Evolutionary conservation across 2,888 invertebrate species (phyloP).

Genomic region (Halocaridina rubra): DNA sequence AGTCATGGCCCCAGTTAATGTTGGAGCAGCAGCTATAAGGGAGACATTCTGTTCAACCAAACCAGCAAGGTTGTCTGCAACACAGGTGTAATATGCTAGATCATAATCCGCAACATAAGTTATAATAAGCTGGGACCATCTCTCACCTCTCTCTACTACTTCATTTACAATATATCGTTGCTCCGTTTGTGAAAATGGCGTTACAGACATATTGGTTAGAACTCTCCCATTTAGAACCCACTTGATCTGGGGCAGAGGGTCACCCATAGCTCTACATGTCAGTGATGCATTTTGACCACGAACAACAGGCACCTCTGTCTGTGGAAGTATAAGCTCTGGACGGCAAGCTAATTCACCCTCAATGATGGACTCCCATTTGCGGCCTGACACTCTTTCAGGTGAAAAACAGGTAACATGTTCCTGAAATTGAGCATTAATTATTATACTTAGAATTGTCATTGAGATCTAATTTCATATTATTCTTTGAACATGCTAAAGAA

Average conservation of each 20-base stretch:
- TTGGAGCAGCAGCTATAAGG: conserved; percentile 70
- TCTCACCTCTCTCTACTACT: conserved; percentile 68
- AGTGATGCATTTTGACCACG: conserved; percentile 62
- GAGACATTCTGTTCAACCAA: conserved; percentile 81
- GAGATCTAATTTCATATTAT: no score
- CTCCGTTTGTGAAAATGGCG: conserved; percentile 53
- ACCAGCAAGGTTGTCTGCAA: conserved; percentile 82
- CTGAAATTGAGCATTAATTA: no score
- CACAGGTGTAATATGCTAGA: conserved; percentile 87
- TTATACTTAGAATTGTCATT: no score
- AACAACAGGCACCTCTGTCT: conserved; percentile 54
- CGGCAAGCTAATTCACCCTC: conserved; percentile 84
- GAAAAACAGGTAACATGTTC: conserved; percentile 46
- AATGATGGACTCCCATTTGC: conserved; percentile 81
- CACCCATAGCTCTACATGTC: conserved; percentile 67
- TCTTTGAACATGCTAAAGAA: no score
- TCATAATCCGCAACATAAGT: conserved; percentile 84
- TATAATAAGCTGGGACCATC: conserved; percentile 85
- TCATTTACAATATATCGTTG: conserved; percentile 58
- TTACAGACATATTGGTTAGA: conserved; percentile 63
- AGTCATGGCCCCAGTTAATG: conserved; percentile 16
- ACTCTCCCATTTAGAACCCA: conserved; percentile 65
- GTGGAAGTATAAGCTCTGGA: conserved; percentile 74
- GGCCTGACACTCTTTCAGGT: conserved; percentile 78
- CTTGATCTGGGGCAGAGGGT: conserved; percentile 84